Base-by-base conservation (phyloP, 1,140 invertebrate genomes). In the Zaprionus davidi region DNA sequence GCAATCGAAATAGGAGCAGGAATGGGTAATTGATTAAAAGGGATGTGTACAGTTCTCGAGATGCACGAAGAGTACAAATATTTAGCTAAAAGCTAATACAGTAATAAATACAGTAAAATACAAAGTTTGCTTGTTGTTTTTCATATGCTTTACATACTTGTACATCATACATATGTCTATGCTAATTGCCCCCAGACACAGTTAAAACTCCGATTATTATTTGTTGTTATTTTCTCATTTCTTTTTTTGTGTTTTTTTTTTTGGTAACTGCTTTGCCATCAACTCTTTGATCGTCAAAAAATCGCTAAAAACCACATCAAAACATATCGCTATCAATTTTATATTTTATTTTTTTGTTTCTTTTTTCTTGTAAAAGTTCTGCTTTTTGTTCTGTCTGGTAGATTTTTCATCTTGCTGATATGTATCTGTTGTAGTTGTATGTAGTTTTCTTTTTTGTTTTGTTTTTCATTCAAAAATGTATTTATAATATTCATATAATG, bases 381-480 rank as follows among this genome's bases (percentile, higher is more conserved):
- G 71, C 64, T 6, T 56, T 71, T 79, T 74, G 53, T 78, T 79
- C 26, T 60, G 57, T 75, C 63, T 71, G 51, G 49, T 78, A 71
- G 70, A 78, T 70, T 46, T 71, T 81, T 72, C 68, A 58, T 73
- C 67, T 80, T 82, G 73, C 84, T 92, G 91, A 92, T 92, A 92
- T 92, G 91, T 92, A 92, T 92, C 78, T 86, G 90, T 92, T 92
- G 71, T 84, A 76, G 68, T 78, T 79, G 71, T 69, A 68, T 78
- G 55, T 88, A 82, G 76, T 82, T 78, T 65, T 71, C 34, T 34
- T 76, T 66, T 75, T 53, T 65, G 59, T 28, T 77, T 77, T 63
- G 15, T 65, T 38, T 78, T 77, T 65, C 15, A 65, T 82, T 83
- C 55, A 80, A 80, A 75, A 91, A 79, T 82, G 69, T 78, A 79